Evolutionary conservation across 2,113 vertebrate genomes (phyloP).

Genomic region (Lanius ludovicianus): DNA sequence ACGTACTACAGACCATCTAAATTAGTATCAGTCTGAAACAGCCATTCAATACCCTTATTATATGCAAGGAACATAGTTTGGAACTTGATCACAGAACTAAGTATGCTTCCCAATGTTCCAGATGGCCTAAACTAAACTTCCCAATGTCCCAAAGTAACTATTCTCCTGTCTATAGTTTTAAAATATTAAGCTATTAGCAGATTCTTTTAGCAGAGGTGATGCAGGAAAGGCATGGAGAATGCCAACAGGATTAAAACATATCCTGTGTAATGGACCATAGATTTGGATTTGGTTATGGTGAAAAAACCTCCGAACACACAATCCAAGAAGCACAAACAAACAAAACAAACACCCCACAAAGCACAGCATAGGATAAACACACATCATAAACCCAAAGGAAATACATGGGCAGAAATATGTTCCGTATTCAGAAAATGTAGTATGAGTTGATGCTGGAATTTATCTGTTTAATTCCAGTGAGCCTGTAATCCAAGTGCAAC

Average conservation of each 20-base stretch:
- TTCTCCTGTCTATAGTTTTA: not conserved
- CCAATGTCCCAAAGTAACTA: not conserved
- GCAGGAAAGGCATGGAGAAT: not conserved
- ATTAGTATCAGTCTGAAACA: not conserved
- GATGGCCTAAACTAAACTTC: not conserved
- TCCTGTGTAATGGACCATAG: not conserved
- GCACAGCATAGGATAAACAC: not conserved
- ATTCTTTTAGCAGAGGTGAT: not conserved
- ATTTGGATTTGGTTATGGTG: not conserved
- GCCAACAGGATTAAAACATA: not conserved
- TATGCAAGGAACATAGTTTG: not conserved
- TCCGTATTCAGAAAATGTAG: not conserved
- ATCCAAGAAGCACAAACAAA: not conserved
- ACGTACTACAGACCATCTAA: not conserved
- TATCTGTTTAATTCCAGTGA: not conserved
- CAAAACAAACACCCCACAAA: not conserved
- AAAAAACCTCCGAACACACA: not conserved
- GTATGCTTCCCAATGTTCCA: not conserved
- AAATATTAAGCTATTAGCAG: not conserved
- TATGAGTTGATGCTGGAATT: not conserved
- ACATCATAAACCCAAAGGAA: not conserved
- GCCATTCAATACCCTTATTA: not conserved
- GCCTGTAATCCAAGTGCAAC: not conserved
- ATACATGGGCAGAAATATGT: not conserved
- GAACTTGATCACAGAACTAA: not conserved